A percentile compares a stretch with the other conserved stretches of the same genome.
Evolutionary conservation across 2,113 vertebrate species (phyloP).

Genomic region (Camelus bactrianus): DNA sequence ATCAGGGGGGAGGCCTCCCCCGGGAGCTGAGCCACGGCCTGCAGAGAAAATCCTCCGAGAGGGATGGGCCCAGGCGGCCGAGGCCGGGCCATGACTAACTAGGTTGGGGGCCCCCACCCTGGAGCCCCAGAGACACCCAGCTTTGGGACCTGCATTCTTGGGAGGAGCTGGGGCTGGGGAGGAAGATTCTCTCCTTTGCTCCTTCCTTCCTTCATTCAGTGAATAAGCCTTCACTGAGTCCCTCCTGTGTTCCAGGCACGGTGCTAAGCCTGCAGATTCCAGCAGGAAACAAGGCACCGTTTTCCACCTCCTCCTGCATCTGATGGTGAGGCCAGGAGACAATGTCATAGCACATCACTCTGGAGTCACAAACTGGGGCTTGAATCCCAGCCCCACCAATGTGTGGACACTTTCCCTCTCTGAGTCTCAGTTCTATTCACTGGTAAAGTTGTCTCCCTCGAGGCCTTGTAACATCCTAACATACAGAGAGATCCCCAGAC

Average conservation of each 20-base stretch:
- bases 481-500: too few species aligned
- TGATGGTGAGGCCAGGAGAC: too few species aligned
- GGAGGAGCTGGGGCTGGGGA: background rate
- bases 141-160: background rate
- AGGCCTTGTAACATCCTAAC: background rate
- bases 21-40: background rate
- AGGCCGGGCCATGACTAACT: background rate
- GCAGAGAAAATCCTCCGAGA: background rate
- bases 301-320: background rate
- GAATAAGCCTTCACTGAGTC: too few species aligned
- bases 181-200: background rate
- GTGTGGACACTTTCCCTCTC: background rate
- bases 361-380: background rate
- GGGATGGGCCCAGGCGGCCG: background rate
- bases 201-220: background rate
- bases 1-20: background rate
- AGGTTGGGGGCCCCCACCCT: background rate
- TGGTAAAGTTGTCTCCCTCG: fast-evolving
- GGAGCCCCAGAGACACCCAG: background rate
- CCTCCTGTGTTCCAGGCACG: background rate
- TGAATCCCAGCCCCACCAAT: background rate
- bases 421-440: background rate
- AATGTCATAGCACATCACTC: background rate
- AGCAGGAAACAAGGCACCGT: background rate
- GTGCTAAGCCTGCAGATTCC: background rate